A percentile compares a stretch with the other conserved stretches of the same genome.
Evolutionary conservation across 2,113 vertebrate genomes (phyloP).

Genomic region (Callipepla californica): DNA sequence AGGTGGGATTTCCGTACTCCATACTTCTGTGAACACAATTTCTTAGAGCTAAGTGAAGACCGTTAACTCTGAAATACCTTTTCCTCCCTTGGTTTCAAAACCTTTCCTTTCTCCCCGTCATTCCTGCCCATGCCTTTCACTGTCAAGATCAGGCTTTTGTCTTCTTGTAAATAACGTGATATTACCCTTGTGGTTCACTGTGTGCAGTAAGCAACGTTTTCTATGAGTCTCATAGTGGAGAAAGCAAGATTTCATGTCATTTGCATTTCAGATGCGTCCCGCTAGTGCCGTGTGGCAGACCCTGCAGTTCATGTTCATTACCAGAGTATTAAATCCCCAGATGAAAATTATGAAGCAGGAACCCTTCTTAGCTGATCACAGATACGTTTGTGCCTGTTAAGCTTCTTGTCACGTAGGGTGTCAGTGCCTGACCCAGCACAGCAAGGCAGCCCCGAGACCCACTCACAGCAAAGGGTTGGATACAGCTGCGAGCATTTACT

Average conservation of each 20-base stretch:
- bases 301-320: fast-evolving
- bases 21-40: not conserved
- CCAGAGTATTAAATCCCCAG: not conserved
- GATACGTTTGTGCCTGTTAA: not conserved
- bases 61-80: not conserved
- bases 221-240: too few species aligned
- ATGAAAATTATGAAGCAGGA: not conserved
- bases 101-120: not conserved
- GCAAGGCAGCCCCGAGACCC: too few species aligned
- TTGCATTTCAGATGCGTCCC: not conserved
- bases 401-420: not conserved
- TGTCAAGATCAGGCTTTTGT: not conserved
- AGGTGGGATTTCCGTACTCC: not conserved
- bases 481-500: not conserved
- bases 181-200: too few species aligned
- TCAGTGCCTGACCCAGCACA: fast-evolving
- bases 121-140: not conserved
- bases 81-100: not conserved
- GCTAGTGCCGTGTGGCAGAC: not conserved
- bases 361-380: not conserved
- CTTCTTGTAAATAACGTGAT: not conserved
- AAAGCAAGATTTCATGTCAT: not conserved
- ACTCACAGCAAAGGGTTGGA: not conserved
- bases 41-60: not conserved
- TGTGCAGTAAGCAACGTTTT: fast-evolving